phyloP scores from a whole-genome alignment of 1,140 invertebrate species.

The Caenorhabditis remanei region DNA sequence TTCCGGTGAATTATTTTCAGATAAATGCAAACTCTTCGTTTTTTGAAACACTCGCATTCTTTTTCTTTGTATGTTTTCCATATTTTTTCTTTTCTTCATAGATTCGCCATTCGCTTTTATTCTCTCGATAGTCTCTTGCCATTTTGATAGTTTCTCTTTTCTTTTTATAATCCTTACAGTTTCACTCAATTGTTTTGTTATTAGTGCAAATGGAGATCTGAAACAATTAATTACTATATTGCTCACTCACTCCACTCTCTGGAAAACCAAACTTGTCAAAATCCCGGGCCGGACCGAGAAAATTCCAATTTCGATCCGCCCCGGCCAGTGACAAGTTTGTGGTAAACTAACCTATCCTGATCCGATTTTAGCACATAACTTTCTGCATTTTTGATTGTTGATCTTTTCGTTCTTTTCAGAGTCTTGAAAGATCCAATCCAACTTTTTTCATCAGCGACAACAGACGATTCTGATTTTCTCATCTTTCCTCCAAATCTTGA shows the following conservation, averaged over 20 bases:
- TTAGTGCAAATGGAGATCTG: constrained; percentile 28
- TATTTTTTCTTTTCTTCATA: constrained; percentile 39
- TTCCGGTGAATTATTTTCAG: background rate
- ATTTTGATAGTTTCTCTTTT: constrained; percentile 62
- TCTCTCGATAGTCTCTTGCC: constrained; percentile 67
- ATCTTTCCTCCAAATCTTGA: background rate
- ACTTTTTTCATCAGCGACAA: background rate
- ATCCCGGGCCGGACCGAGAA: too few species aligned
- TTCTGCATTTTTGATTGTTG: background rate
- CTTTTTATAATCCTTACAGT: constrained; percentile 54
- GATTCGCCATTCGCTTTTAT: constrained; percentile 26
- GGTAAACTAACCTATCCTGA: background rate
- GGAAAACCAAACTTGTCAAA: too few species aligned
- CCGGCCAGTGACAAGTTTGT: too few species aligned
- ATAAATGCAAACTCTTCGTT: constrained; percentile 36
- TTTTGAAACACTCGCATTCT: constrained; percentile 57
- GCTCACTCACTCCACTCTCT: background rate
- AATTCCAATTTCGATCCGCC: too few species aligned
- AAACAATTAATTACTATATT: background rate
- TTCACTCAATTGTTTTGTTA: constrained; percentile 54
- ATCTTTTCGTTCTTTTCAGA: background rate
- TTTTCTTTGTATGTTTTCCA: constrained; percentile 62
- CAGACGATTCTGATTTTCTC: background rate
- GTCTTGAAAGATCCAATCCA: constrained; percentile 50
- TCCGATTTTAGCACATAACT: constrained; percentile 24